Evolutionary conservation across 2,113 vertebrate species (phyloP), one percentile per base, ranked within the genome.

Genomic region (Turnix velox): DNA sequence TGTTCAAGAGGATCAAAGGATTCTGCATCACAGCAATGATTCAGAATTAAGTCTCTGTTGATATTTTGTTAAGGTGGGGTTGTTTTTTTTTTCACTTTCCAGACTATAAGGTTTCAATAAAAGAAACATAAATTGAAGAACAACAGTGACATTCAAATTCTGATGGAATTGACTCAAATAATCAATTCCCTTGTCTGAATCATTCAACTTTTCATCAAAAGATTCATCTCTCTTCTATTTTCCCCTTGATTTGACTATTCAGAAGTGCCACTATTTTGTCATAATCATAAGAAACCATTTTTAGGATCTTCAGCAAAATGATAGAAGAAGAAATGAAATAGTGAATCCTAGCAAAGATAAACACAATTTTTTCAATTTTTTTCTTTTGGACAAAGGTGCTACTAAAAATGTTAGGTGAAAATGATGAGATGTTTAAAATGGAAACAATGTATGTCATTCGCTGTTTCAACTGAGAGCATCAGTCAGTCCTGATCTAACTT

Each of bases 231-330:
- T 77, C 39, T 76, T 87, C 24, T 76, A 73, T 88, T 71, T 91
- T 58, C 16, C 22, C 19, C 62, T 94, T 96, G 94, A 96, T 96
- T 95, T 92, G 91, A 88, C 92, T 96, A 91, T 96, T 94, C 84
- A 92, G 66, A 84, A 92, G 20, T 94, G 62, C 52, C 16, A 74
- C 43, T 84, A 65, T 43, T 92, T 94, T 87, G 85, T 94, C 84
- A 72, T 90, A 91, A 93, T 89, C 76, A 42, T 51, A 94, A 86
- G 31, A 86, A 66, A 90, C 23, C 22, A 31, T 88, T 96, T 96
- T 93, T 91, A 80, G 45, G 55, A 39, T 81, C 65, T 88, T 93
- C 77, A 90, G 69, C 57, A 91, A 88, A 90, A 84, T 0, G 5
- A 37, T 87, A 39, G 48, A 84, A 92, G 27, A 91, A 10, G 31